Base-by-base conservation (phyloP, 2,797 vertebrate species). In the Clarias fuscus region DNA sequence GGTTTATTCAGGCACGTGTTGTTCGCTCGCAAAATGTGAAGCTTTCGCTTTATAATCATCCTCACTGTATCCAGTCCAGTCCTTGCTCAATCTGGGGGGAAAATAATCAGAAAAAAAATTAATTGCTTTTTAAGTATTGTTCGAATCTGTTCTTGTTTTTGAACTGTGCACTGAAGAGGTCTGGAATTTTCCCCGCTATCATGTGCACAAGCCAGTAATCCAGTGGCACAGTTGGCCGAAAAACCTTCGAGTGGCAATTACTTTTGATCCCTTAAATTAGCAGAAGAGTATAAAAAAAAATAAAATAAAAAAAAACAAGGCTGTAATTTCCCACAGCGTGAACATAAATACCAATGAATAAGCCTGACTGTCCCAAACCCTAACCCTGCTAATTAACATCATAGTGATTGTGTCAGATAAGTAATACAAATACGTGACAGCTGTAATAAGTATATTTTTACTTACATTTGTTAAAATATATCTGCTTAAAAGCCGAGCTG, bases 311-410 rank as follows among this genome's bases (percentile, higher is more conserved):
- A 70, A 18, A 7, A 0, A 67, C 30, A 67, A 17, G 14, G 1
- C 13, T 68, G 13, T 68, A 18, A 7, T 68, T 68, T 68, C 17
- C 13, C 30, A 68, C 33, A 40, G 68, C 17, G 0, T 78, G 76
- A 61, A 56, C 1, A 2, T 75, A 27, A 58, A 33, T 27, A 20
- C 8, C 53, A 33, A 2, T 64, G 59, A 62, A 64, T 33, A 61
- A 64, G 33, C 22, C 37, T 17, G 40, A 67, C n/a, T 3, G 79
- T 53, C n/a, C n/a, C n/a, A n/a, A n/a, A n/a, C n/a, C n/a, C n/a
- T n/a, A n/a, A n/a, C n/a, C n/a, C 43, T 68, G n/a, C 79, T 53
- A 43, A 67, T 82, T 82, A 82, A 67, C 17, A 53, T 30, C 4
- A 30, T 1, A 27, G 40, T 20, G 43, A 82, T 82, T 82, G 78